Conservation (phyloP, 2,797 vertebrate genomes). For the Pitangus sulphuratus region DNA sequence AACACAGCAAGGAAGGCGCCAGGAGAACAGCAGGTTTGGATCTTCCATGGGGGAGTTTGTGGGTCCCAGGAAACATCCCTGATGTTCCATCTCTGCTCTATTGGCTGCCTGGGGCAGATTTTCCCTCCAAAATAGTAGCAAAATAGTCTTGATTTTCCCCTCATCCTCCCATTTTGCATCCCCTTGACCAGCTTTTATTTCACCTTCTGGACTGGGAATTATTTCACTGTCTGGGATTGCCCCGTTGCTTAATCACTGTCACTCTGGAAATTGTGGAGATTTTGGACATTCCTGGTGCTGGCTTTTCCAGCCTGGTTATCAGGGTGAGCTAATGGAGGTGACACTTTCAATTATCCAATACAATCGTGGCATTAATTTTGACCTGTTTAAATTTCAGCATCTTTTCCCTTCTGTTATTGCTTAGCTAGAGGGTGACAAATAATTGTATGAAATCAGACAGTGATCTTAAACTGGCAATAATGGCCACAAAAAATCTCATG, state of each 20-base stretch:
- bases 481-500: background rate
- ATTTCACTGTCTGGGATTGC: accelerated
- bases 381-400: slow-evolving; percentile 47
- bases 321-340: slow-evolving; percentile 45
- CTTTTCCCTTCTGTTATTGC: background rate
- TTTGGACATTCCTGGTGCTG: background rate
- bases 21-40: background rate
- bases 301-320: slow-evolving; percentile 41
- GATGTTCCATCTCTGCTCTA: background rate
- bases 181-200: background rate
- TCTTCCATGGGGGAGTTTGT: accelerated
- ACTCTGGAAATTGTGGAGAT: background rate
- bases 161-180: accelerated
- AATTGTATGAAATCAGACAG: slow-evolving; percentile 31
- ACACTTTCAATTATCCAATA: slow-evolving; percentile 54
- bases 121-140: background rate
- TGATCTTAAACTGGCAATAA: background rate
- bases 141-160: background rate
- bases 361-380: slow-evolving; percentile 12
- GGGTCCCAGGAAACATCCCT: background rate
- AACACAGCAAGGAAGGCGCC: accelerated
- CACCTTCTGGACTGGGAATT: background rate
- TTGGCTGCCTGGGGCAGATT: accelerated
- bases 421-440: slow-evolving; percentile 32
- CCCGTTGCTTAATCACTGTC: background rate